Conservation (phyloP, 1,140 invertebrate genomes). For the Drosophila serrata region DNA sequence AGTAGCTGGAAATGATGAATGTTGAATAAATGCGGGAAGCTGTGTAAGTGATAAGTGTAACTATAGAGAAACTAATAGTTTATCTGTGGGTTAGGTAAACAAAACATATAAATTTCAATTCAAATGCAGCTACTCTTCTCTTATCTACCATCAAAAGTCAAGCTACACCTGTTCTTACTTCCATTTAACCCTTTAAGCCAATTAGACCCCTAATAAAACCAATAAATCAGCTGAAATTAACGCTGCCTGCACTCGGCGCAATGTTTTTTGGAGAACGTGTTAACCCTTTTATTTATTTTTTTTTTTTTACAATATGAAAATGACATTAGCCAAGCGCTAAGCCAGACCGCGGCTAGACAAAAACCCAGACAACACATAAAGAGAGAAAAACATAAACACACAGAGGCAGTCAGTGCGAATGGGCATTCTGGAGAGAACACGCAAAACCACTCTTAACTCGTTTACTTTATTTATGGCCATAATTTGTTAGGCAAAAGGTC, state of each 20-base stretch:
- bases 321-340: slow-evolving; percentile 74
- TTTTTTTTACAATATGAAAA: slow-evolving; percentile 60
- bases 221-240: slow-evolving; percentile 72
- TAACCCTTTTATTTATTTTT: slow-evolving; percentile 68
- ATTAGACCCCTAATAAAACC: slow-evolving; percentile 66
- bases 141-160: neutral
- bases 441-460: slow-evolving; percentile 86
- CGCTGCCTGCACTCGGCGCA: slow-evolving; percentile 48
- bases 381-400: slow-evolving; percentile 11
- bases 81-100: neutral
- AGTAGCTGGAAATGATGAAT: slow-evolving; percentile 35
- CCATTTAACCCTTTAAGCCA: slow-evolving; percentile 51
- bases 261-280: slow-evolving; percentile 53
- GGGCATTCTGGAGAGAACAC: slow-evolving; percentile 69
- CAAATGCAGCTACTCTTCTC: neutral
- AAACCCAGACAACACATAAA: slow-evolving; percentile 43
- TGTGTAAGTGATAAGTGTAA: slow-evolving; percentile 18
- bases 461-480: slow-evolving; percentile 84
- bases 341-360: slow-evolving; percentile 70
- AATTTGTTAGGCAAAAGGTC: slow-evolving; percentile 84
- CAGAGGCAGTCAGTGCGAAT: slow-evolving; percentile 40
- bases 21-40: slow-evolving; percentile 20
- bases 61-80: neutral
- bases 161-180: slow-evolving; percentile 28
- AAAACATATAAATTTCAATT: neutral